Evolutionary conservation across 1,140 invertebrate genomes (phyloP).

Genomic region (Cydia pomonella): DNA sequence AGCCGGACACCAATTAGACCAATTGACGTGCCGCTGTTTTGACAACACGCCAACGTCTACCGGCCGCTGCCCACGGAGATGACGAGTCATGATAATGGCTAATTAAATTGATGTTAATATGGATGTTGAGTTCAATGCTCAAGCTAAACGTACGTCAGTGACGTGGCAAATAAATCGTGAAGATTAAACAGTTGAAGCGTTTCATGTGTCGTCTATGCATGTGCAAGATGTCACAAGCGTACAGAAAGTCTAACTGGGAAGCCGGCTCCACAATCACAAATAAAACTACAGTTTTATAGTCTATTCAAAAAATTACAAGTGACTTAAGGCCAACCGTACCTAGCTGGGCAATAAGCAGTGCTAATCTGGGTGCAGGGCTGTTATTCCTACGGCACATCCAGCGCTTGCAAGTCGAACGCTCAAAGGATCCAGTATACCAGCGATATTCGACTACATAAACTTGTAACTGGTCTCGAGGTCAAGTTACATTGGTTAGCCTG

Average conservation of each 20-base stretch:
- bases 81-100: constrained; percentile 31
- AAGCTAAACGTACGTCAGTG: background rate
- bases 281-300: background rate
- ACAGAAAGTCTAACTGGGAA: too few species aligned
- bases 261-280: background rate
- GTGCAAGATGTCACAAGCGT: background rate
- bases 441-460: background rate
- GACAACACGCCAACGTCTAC: constrained; percentile 61
- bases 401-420: background rate
- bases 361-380: background rate
- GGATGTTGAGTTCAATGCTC: background rate
- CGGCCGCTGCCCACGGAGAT: constrained; percentile 34
- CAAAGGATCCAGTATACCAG: background rate
- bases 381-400: background rate
- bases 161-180: background rate
- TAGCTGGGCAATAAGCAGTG: background rate
- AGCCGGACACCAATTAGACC: constrained; percentile 76
- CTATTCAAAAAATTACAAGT: background rate
- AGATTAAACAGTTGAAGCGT: background rate
- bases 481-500: background rate
- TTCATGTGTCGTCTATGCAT: background rate
- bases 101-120: constrained; percentile 11
- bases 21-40: constrained; percentile 78
- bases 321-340: background rate
- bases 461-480: background rate